A percentile compares a stretch with the other conserved stretches of the same genome.
Conservation (phyloP, 2,797 vertebrate species). For the Falco cherrug region DNA sequence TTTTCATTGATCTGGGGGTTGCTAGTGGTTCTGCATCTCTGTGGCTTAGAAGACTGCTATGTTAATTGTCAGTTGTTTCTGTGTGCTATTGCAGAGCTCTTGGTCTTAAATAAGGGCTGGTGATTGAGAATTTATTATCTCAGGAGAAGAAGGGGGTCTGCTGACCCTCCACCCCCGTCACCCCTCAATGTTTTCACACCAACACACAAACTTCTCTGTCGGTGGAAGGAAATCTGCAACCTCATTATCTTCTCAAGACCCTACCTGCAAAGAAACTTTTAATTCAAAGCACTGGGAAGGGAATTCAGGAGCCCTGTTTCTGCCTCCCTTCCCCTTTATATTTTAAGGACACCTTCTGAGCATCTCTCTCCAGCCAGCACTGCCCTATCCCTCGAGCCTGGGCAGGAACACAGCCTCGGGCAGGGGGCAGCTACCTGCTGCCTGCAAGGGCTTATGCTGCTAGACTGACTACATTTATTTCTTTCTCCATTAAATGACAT, state of each 20-base stretch:
- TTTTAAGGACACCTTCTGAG: neutral
- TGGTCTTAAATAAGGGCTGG: neutral
- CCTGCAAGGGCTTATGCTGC: neutral
- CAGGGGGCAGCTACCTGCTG: neutral
- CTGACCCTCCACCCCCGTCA: neutral
- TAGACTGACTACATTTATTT: neutral
- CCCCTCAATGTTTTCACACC: neutral
- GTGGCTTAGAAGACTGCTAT: neutral
- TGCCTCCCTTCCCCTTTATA: neutral
- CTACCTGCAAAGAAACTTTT: slow-evolving; percentile 53
- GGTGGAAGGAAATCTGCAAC: neutral
- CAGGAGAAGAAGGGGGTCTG: neutral
- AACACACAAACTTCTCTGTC: neutral
- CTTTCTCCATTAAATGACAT: neutral
- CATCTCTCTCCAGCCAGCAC: neutral
- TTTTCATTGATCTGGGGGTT: neutral
- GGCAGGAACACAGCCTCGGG: neutral
- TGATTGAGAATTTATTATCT: neutral
- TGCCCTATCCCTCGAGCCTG: neutral
- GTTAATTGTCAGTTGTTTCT: slow-evolving; percentile 46
- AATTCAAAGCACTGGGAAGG: neutral
- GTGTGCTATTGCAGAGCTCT: slow-evolving; percentile 5
- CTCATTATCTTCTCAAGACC: neutral
- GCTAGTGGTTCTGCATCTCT: slow-evolving; percentile 19
- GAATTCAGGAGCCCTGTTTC: neutral